Percentiles rank a stretch among this genome's conserved stretches.
phyloP scores from a whole-genome alignment of 1,140 invertebrate genomes.

The Charaxes varanes region DNA sequence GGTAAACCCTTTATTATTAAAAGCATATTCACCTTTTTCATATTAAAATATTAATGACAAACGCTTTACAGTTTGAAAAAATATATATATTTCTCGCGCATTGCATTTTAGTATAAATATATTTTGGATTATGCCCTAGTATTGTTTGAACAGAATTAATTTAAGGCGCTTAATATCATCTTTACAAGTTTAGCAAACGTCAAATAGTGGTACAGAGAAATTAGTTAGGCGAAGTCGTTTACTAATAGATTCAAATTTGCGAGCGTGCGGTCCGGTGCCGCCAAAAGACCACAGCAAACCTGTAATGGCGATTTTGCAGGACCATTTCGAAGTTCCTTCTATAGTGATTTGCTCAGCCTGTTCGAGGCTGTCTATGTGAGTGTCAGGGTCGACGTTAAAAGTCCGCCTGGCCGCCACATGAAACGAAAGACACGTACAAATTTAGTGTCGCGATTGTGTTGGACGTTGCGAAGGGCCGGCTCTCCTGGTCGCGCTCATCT shows the following conservation, averaged over 20 bases:
- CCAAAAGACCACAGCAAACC: conserved; percentile 79
- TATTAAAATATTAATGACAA: too few relatives aligned
- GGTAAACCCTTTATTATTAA: too few relatives aligned
- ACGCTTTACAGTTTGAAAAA: too few relatives aligned
- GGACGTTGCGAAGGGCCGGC: conserved; percentile 17
- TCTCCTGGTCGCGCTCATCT: conserved; percentile 14
- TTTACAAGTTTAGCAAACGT: conserved; percentile 46
- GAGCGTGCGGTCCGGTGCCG: conserved; percentile 69
- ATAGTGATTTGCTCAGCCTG: conserved; percentile 97
- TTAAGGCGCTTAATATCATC: not conserved
- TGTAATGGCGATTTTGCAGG: conserved; percentile 99
- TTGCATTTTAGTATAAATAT: too few relatives aligned
- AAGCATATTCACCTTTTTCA: too few relatives aligned
- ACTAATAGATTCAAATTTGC: conserved; percentile 89
- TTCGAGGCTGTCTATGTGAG: conserved; percentile 98
- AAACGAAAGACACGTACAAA: conserved; percentile 71
- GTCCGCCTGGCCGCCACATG: conserved; percentile 85
- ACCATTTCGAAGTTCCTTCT: conserved; percentile 99
- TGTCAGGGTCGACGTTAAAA: conserved; percentile 98
- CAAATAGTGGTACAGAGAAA: conserved; percentile 53
- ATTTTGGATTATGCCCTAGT: not conserved
- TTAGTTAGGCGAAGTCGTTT: conserved; percentile 63
- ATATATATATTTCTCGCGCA: too few relatives aligned
- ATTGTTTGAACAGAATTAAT: not conserved
- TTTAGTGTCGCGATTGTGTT: conserved; percentile 52